Conservation (phyloP, 2,797 vertebrate species). For the Moxostoma hubbsi region DNA sequence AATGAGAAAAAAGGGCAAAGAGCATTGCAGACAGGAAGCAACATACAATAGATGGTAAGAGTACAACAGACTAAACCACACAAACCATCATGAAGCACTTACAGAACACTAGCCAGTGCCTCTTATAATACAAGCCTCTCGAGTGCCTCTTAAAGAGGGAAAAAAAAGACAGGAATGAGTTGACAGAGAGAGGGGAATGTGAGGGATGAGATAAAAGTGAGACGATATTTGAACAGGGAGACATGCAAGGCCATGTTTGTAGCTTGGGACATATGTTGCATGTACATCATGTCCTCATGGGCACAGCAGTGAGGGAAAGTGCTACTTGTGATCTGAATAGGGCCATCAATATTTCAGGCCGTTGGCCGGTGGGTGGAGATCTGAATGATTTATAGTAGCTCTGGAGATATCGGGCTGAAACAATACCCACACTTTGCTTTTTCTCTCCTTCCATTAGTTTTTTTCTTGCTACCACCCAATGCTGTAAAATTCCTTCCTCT, state of each 20-base stretch:
- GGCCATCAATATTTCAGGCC: constrained; percentile 82
- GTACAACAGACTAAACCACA: constrained; percentile 38
- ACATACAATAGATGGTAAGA: constrained; percentile 9
- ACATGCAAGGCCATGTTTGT: constrained; percentile 48
- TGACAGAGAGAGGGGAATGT: not conserved
- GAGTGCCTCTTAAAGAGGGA: constrained; percentile 20
- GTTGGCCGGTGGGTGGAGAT: constrained; percentile 68
- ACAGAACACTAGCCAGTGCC: not conserved
- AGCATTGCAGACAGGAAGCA: constrained; percentile 7
- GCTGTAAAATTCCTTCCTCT: not conserved
- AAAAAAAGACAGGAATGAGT: constrained; percentile 9
- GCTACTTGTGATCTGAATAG: constrained; percentile 81
- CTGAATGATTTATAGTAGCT: constrained; percentile 60
- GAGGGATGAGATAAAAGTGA: constrained; percentile 34
- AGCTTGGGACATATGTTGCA: constrained; percentile 53
- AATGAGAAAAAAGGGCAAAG: not conserved
- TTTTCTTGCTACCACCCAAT: not conserved
- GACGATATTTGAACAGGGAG: constrained; percentile 36
- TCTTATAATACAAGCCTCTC: not conserved
- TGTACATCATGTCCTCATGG: constrained; percentile 66
- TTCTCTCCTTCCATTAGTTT: constrained; percentile 14
- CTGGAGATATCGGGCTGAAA: constrained; percentile 44
- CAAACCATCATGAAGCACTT: constrained; percentile 31
- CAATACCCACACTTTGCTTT: constrained; percentile 34
- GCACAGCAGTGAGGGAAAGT: constrained; percentile 75